Evolutionary conservation across 2,113 vertebrate species (phyloP).

Genomic region (Delphinapterus leucas): DNA sequence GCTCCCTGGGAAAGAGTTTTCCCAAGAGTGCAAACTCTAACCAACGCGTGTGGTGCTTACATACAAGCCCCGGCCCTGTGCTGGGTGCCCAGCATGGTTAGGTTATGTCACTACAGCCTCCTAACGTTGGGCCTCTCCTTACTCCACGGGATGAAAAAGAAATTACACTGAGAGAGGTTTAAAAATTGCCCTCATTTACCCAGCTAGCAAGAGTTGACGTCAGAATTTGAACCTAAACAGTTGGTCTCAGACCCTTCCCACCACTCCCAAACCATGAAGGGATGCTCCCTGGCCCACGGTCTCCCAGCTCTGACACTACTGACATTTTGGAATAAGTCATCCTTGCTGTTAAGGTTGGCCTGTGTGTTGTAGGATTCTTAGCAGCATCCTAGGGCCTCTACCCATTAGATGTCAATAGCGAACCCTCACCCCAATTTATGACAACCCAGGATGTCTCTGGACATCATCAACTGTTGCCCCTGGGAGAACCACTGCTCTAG

Average conservation of each 20-base stretch:
- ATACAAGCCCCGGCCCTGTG: background rate
- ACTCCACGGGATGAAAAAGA: background rate
- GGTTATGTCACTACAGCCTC: background rate
- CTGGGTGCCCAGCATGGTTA: rapidly evolving
- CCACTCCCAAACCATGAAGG: no score
- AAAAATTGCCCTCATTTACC: background rate
- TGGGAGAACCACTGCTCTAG: background rate
- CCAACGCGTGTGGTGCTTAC: rapidly evolving
- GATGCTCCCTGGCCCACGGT: background rate
- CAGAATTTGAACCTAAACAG: background rate
- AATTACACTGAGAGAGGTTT: background rate
- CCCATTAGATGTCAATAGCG: background rate
- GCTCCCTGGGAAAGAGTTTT: rapidly evolving
- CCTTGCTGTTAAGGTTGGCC: background rate
- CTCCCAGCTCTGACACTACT: background rate
- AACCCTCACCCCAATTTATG: rapidly evolving
- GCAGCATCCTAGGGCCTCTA: background rate
- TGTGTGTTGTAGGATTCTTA: no score
- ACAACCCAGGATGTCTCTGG: background rate
- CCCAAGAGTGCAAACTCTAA: background rate
- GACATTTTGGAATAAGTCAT: background rate
- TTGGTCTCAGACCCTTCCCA: background rate
- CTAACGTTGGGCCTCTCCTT: no score
- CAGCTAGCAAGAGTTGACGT: background rate
- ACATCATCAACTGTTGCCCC: background rate